phyloP scores from a whole-genome alignment of 1,140 invertebrate species.

The Drosophila busckii region DNA sequence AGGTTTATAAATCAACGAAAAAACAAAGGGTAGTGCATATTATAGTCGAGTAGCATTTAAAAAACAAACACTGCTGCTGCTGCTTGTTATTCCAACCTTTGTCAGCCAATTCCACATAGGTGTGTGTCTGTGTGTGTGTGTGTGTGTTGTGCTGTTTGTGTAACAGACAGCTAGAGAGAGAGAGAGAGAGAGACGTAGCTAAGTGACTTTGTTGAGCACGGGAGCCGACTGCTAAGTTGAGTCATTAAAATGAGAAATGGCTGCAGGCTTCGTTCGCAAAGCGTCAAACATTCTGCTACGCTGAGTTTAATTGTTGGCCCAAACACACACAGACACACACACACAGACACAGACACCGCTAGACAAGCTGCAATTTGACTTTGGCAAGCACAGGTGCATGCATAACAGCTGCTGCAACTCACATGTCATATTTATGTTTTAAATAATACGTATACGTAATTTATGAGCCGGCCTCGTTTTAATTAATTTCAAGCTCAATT shows the following conservation, averaged over 20 bases:
- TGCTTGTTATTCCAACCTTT: constrained; percentile 5
- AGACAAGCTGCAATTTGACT: constrained; percentile 44
- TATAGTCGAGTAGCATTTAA: no score
- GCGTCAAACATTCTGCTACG: constrained; percentile 57
- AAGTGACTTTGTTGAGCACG: not conserved
- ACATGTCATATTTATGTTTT: constrained; percentile 44
- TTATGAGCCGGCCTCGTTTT: constrained; percentile 32
- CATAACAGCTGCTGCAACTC: constrained; percentile 14
- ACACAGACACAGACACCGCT: constrained; percentile 29
- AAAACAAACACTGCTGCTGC: no score
- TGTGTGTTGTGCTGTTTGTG: no score
- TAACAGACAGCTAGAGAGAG: constrained; percentile 27
- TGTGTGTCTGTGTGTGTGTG: no score
- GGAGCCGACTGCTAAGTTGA: constrained; percentile 58
- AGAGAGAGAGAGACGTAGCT: constrained; percentile 15
- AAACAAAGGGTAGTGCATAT: no score
- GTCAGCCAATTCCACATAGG: constrained; percentile 31
- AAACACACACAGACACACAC: constrained; percentile 32
- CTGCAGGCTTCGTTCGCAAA: constrained; percentile 50
- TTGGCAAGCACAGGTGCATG: constrained; percentile 18
- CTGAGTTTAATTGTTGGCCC: constrained; percentile 68
- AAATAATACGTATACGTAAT: constrained; percentile 53
- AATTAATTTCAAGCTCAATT: no score
- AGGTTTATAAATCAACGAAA: no score
- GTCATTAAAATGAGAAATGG: constrained; percentile 75